phyloP scores from a whole-genome alignment of 2,113 vertebrate genomes.

The Solea senegalensis region DNA sequence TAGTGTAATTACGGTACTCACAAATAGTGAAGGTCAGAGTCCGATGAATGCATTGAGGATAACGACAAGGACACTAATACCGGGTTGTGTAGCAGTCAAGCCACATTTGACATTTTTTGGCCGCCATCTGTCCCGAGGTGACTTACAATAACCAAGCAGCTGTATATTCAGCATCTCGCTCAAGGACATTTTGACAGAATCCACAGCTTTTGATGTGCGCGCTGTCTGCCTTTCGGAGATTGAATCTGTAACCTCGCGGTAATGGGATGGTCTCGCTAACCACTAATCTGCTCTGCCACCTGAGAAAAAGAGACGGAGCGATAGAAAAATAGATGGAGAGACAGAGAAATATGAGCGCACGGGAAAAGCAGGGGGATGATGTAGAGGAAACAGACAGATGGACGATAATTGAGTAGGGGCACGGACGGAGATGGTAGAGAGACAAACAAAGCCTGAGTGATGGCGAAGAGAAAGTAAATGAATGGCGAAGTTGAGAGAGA shows the following conservation, averaged over 20 bases:
- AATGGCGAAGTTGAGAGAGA: constrained; percentile 21
- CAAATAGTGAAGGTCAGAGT: constrained; percentile 20
- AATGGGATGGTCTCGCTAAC: constrained; percentile 71
- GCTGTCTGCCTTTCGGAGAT: constrained; percentile 56
- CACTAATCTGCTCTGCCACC: constrained; percentile 70
- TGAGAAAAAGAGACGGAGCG: constrained; percentile 49
- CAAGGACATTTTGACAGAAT: constrained; percentile 71
- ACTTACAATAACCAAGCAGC: constrained; percentile 40
- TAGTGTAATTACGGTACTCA: constrained; percentile 8
- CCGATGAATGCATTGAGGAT: constrained; percentile 10
- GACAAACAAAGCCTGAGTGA: constrained; percentile 63
- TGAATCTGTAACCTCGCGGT: constrained; percentile 71
- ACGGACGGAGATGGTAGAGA: constrained; percentile 25
- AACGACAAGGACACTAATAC: constrained; percentile 8
- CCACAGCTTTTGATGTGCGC: constrained; percentile 50
- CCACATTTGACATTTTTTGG: constrained; percentile 24
- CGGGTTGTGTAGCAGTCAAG: constrained; percentile 11
- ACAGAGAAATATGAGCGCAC: constrained; percentile 49
- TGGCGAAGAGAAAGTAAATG: constrained; percentile 50
- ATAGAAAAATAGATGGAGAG: constrained; percentile 25
- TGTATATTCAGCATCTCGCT: constrained; percentile 54
- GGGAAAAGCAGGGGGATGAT: constrained; percentile 37
- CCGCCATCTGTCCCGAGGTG: constrained; percentile 20
- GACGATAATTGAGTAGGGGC: constrained; percentile 43
- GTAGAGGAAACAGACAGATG: constrained; percentile 45